Base-by-base conservation (phyloP, 2,888 invertebrate genomes). In the Tethea ocularis region DNA sequence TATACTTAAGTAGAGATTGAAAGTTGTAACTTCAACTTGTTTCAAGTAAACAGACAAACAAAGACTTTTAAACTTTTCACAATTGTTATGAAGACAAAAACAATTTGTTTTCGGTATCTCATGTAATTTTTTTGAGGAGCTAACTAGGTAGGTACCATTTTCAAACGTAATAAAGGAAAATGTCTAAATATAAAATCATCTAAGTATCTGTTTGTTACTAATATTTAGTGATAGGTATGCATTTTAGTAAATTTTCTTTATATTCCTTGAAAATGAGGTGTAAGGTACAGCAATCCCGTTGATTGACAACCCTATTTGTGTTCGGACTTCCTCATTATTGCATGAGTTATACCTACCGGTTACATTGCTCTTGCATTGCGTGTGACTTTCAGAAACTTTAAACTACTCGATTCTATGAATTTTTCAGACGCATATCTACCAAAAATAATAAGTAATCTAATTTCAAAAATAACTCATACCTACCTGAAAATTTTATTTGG, bases 291-390 rank as follows among this genome's bases (percentile, higher is more conserved):
- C 20, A 46, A 46, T 46, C 46, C 20, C 20, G 17, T 20, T 20
- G n/a, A 20, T 46, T 46, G 46, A 46, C 46, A 46, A 46, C 46
- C 46, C 46, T 46, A 46, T 20, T n/a, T 46, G 46, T 46, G 46
- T 20, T 46, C 46, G 46, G 20, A 46, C 20, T 46, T 46, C 46
- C 46, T 46, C 17, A 20, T 46, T 46, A 46, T 10, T 20, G 20
- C 20, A 46, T 20, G 46, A 46, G 46, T 46, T 46, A 20, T 46
- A 46, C 41, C 17, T 38, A 11, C 7, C n/a, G 10, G 46, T 20
- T 8, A 20, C 20, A 46, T 46, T 20, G 46, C 46, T 46, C 20
- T 46, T 46, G 10, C 17, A 2, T 46, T 10, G 20, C 46, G 17
- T 20, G 46, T 17, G 10, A 46, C 46, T 46, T 46, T 20, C 41